Evolutionary conservation across 1,140 invertebrate genomes (phyloP).

Genomic region (Proales similis): DNA sequence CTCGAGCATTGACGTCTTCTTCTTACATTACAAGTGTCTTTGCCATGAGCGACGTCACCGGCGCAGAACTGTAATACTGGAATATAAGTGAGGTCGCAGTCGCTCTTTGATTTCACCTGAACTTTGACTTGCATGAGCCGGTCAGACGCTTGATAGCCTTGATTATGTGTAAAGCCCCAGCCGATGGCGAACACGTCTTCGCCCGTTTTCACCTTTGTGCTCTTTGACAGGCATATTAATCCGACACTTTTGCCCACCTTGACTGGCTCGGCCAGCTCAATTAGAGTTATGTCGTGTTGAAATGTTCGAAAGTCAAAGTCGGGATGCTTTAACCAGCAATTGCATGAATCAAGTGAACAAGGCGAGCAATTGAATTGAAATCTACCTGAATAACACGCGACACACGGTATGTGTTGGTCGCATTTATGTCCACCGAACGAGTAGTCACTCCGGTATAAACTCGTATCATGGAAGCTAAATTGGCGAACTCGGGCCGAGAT

Average conservation of each 20-base stretch:
- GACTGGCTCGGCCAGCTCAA: conserved; percentile 19
- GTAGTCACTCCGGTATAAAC: conserved; percentile 27
- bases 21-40: conserved; percentile 35
- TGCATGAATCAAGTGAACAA: not conserved
- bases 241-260: not conserved
- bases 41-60: conserved; percentile 9
- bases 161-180: conserved; percentile 33
- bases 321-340: conserved; percentile 1
- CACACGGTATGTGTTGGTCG: conserved; percentile 19
- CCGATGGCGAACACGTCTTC: conserved; percentile 25
- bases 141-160: conserved; percentile 19
- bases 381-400: conserved; percentile 5
- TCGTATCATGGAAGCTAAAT: conserved; percentile 31
- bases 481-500: not conserved
- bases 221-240: conserved; percentile 15
- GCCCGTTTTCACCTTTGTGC: conserved; percentile 11
- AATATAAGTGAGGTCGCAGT: conserved; percentile 19
- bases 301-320: conserved; percentile 32
- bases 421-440: conserved; percentile 16
- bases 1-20: not conserved
- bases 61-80: conserved; percentile 35
- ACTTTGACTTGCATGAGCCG: conserved; percentile 24
- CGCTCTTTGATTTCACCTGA: conserved; percentile 5
- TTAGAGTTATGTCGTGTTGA: conserved; percentile 24
- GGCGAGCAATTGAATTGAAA: not conserved